Evolutionary conservation across 2,113 vertebrate species (phyloP), one percentile per base, ranked within the genome.

Genomic region (Cyphomyrus plagiostoma): DNA sequence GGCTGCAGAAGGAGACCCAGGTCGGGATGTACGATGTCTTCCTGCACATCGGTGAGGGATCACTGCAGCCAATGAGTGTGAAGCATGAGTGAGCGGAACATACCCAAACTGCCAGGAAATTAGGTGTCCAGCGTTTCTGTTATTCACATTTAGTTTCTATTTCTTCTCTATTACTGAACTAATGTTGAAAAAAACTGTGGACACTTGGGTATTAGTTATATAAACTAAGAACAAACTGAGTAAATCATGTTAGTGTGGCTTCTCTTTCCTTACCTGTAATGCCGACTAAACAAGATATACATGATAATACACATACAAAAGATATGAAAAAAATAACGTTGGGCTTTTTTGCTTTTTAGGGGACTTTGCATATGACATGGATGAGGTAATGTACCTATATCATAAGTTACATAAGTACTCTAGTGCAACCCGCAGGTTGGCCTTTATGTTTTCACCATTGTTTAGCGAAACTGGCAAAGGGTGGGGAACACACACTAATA

Each of bases 361-460:
- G 88, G 97, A 97, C 92, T 98, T 98, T 93, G 97, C 97, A 83
- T 98, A 97, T 89, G 95, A 98, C 90, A 95, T 97, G 96, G 91
- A 98, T 90, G 93, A 97, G 96, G 96, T 97, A 94, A 94, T 50
- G 93, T 85, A 91, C 90, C 4, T 90, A 45, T 5, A 74, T 70
- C 84, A 91, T 1, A 89, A 30, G 56, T 90, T 89, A 49, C 83
- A 92, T 70, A 21, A 7, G 87, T 39, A 86, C 42, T 91, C 23
- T 35, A 88, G 19, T 26, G 19, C 39, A 50, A 3, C 17, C 46
- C 19, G 26, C 17, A n/a, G 35, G 42, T 19, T 26, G 49, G 17
- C 19, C 4, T 50, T 42, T 23, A n/a, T 50, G 48, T 62, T 62
- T 62, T 62, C 58, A n/a, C 58, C 23, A 62, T n/a, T 62, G 58